Conservation (phyloP, 2,888 invertebrate species). For the Eristalis pertinax region DNA sequence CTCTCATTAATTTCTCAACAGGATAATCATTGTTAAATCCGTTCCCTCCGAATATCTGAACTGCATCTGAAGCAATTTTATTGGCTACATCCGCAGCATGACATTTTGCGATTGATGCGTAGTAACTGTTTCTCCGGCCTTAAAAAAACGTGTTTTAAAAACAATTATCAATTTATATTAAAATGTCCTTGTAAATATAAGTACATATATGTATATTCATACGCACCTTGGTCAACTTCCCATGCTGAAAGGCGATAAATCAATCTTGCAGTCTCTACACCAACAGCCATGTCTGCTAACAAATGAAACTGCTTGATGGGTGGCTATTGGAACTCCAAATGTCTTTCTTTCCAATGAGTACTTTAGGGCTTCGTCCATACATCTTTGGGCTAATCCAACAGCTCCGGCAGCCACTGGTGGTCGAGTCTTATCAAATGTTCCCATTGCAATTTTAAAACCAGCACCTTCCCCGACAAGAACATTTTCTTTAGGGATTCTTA, state of each 20-base stretch:
- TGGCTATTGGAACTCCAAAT: conserved; percentile 91
- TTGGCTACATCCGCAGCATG: conserved; percentile 96
- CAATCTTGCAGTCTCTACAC: conserved; percentile 92
- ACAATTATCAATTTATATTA: too few relatives aligned
- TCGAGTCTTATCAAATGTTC: conserved; percentile 96
- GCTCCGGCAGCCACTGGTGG: conserved; percentile 96
- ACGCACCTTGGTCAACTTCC: conserved; percentile 91
- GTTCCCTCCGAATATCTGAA: conserved; percentile 97
- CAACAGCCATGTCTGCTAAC: conserved; percentile 97
- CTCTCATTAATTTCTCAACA: conserved; percentile 98
- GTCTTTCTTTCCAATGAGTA: conserved; percentile 96
- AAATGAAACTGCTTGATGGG: conserved; percentile 97
- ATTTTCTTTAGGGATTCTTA: conserved; percentile 96
- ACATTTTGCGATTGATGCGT: conserved; percentile 97
- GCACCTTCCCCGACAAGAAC: conserved; percentile 93
- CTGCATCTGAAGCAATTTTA: conserved; percentile 96
- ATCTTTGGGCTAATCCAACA: conserved; percentile 94
- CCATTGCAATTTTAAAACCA: conserved; percentile 99
- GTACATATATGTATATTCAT: neutral
- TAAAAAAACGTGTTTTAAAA: conserved; percentile 24
- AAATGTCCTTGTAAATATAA: too few relatives aligned
- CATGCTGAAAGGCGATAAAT: conserved; percentile 94
- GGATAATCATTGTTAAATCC: conserved; percentile 99
- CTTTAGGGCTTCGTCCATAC: conserved; percentile 95
- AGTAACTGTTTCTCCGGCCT: conserved; percentile 89